Evolutionary conservation across 2,888 invertebrate species (phyloP).

Genomic region (Philereme vetulata): DNA sequence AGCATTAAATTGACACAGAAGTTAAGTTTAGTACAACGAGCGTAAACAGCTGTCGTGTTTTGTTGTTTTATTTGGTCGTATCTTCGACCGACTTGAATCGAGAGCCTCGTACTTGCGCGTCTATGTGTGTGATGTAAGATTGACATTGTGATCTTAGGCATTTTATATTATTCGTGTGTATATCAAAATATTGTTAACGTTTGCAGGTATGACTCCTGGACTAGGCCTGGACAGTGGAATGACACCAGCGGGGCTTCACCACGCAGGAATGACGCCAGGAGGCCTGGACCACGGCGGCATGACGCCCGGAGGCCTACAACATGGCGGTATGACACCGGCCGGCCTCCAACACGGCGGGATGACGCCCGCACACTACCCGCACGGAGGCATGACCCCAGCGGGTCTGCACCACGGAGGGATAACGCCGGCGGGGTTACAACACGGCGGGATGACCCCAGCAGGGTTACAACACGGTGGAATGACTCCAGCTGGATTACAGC

Average conservation of each 20-base stretch:
- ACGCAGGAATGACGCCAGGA: slow-evolving; percentile 60
- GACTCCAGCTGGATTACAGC: slow-evolving; percentile 71
- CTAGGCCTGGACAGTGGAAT: slow-evolving; percentile 53
- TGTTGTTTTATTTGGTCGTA: no score
- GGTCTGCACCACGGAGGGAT: slow-evolving; percentile 64
- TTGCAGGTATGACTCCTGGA: slow-evolving; percentile 47
- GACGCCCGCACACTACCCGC: slow-evolving; percentile 56
- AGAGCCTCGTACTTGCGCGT: no score
- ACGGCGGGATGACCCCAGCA: slow-evolving; percentile 74
- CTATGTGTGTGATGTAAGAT: no score
- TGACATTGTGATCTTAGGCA: no score
- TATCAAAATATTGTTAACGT: neutral
- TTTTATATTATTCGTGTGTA: no score
- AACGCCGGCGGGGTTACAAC: slow-evolving; percentile 71
- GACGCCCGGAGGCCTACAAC: slow-evolving; percentile 46
- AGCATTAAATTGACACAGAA: no score
- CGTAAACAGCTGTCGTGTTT: no score
- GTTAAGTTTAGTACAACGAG: no score
- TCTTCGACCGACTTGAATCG: no score
- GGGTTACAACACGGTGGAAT: slow-evolving; percentile 63
- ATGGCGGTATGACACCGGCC: slow-evolving; percentile 42
- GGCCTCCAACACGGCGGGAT: slow-evolving; percentile 60
- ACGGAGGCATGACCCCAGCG: slow-evolving; percentile 64
- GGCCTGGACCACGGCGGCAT: slow-evolving; percentile 60
- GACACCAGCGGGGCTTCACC: slow-evolving; percentile 58